phyloP scores from a whole-genome alignment of 2,888 invertebrate species.

The Lamellibrachia satsuma region DNA sequence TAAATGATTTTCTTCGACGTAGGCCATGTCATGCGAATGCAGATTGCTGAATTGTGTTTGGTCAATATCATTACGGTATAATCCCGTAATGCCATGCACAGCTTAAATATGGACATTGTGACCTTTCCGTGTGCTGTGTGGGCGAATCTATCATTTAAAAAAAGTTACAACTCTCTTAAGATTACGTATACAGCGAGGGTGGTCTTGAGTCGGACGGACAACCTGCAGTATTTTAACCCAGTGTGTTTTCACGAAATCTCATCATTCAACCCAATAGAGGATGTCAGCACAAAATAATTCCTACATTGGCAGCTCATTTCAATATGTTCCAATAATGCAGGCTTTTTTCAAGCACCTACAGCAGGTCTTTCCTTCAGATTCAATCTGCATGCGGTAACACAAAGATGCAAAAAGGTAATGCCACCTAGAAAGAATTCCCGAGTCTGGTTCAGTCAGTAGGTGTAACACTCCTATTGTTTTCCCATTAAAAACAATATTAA shows the following conservation, averaged over 20 bases:
- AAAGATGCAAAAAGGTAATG: background rate
- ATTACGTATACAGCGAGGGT: background rate
- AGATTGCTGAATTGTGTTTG: slow-evolving; percentile 1
- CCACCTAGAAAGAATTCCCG: too few relatives aligned
- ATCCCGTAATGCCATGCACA: background rate
- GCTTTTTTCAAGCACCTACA: background rate
- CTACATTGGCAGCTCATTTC: background rate
- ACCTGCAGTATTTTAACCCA: background rate
- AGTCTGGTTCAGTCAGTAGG: too few relatives aligned
- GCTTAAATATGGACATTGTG: background rate
- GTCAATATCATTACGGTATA: background rate
- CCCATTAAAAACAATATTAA: too few relatives aligned
- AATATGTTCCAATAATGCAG: background rate
- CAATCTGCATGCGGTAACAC: background rate
- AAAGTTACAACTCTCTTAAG: background rate
- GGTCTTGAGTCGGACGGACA: background rate
- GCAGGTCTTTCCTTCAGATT: background rate
- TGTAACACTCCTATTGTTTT: too few relatives aligned
- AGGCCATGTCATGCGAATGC: background rate
- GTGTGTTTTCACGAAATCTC: background rate
- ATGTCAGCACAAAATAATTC: background rate
- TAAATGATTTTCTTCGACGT: background rate
- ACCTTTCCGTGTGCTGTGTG: background rate
- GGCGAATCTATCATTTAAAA: background rate
- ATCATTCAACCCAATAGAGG: background rate